These are phyloP conservation scores for Sycophila texana DNA, from an alignment of 2,888 invertebrate genomes.

Conservation along the genomic window DNA sequence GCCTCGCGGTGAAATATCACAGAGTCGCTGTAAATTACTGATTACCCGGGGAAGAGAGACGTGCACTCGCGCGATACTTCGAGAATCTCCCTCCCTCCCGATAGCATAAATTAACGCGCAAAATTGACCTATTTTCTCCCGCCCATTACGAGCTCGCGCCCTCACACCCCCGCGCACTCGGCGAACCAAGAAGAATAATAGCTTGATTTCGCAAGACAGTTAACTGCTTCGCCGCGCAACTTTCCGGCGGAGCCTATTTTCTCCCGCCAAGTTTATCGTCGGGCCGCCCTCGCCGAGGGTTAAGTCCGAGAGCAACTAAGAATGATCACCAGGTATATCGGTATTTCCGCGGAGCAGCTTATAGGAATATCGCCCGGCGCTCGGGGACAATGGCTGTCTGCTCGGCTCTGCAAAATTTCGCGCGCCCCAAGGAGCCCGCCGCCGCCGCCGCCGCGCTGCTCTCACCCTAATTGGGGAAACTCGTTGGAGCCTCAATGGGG, in stretches of 20 bases:
- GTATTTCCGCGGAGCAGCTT: no score
- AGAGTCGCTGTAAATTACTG: slow-evolving; percentile 39
- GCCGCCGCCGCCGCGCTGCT: no score
- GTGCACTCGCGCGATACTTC: slow-evolving; percentile 9
- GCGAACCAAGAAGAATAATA: slow-evolving; percentile 43
- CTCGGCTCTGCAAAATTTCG: background rate
- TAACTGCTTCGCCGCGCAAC: slow-evolving; percentile 24
- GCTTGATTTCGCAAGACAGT: slow-evolving; percentile 30
- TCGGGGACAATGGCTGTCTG: no score
- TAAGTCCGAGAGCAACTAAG: background rate
- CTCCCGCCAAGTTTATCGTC: background rate
- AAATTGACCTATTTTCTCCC: slow-evolving; percentile 48
- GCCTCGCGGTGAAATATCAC: slow-evolving; percentile 20
- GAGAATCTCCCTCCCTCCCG: slow-evolving; percentile 10
- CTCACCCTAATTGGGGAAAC: slow-evolving; percentile 37
- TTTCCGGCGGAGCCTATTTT: slow-evolving; percentile 18
- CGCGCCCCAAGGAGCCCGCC: background rate
- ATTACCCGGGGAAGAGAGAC: slow-evolving; percentile 32
- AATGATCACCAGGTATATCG: background rate
- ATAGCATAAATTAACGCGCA: slow-evolving; percentile 44
- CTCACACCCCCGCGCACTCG: background rate
- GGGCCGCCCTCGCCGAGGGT: background rate
- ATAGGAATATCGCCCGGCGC: no score
- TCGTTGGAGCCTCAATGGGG: slow-evolving; percentile 39
- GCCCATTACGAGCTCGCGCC: background rate